Percentiles rank a stretch among this genome's conserved stretches.
Conservation (phyloP, 2,797 vertebrate species). For the Protonibea diacanthus region DNA sequence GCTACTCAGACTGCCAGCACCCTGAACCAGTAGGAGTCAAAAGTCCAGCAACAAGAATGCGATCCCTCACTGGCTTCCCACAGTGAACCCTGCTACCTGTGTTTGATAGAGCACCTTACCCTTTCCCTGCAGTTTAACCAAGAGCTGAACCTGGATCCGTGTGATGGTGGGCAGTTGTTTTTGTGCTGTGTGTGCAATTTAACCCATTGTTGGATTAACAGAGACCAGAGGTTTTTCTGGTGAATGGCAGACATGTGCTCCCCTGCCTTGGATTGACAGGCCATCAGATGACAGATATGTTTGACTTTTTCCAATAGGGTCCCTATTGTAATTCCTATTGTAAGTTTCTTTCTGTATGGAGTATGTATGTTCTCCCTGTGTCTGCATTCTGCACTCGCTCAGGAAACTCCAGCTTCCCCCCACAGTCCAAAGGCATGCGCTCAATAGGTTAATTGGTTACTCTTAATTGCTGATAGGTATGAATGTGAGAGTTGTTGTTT, state of each 20-base stretch:
- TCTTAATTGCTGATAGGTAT: no score
- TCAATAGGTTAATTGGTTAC: no score
- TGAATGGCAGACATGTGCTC: neutral
- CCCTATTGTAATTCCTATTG: no score
- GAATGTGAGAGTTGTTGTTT: no score
- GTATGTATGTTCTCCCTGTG: no score
- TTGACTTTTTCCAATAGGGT: neutral
- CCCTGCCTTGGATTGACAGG: neutral
- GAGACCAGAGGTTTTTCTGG: no score
- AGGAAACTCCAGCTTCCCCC: no score
- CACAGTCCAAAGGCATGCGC: no score
- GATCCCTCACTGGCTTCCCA: constrained; percentile 1
- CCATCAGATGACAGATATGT: neutral
- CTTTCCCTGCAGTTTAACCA: neutral
- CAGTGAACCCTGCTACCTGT: neutral
- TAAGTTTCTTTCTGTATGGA: no score
- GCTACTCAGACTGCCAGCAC: neutral
- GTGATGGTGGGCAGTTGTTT: neutral
- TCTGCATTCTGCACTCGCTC: no score
- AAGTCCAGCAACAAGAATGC: neutral
- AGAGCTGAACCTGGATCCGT: neutral
- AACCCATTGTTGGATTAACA: neutral
- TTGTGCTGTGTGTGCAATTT: neutral
- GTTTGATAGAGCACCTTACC: neutral
- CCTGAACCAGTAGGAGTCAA: neutral